Percentiles rank a stretch among this genome's conserved stretches.
Evolutionary conservation across 1,140 invertebrate species (phyloP).

Genomic region (Trichomalopsis sarcophagae): DNA sequence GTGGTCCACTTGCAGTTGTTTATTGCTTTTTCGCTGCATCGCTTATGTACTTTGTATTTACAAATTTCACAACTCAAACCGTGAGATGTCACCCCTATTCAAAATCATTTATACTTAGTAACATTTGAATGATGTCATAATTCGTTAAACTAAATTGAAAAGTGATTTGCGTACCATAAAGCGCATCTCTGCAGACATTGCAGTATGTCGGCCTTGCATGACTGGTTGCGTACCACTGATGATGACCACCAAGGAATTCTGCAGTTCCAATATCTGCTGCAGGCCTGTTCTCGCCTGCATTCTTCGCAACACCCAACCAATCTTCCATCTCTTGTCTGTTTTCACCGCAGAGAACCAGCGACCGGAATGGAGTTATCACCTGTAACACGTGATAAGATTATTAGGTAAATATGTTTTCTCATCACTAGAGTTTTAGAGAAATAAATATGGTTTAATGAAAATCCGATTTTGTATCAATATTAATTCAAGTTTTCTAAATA

Average conservation of each 20-base stretch:
- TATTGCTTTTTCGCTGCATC: conserved; percentile 92
- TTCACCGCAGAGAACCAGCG: conserved; percentile 88
- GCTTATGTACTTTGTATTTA: conserved; percentile 97
- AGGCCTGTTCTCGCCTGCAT: conserved; percentile 81
- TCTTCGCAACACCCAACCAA: conserved; percentile 87
- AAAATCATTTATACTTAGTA: conserved; percentile 11
- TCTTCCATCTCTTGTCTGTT: conserved; percentile 91
- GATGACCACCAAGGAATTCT: conserved; percentile 89
- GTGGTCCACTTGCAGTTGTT: conserved; percentile 99
- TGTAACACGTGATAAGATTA: conserved; percentile 70
- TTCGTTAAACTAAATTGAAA: neutral
- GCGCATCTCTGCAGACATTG: conserved; percentile 94
- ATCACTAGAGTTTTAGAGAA: neutral
- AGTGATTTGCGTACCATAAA: conserved; percentile 78
- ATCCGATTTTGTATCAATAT: too few relatives aligned
- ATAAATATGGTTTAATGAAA: too few relatives aligned
- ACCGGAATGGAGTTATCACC: conserved; percentile 91
- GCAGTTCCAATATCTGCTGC: conserved; percentile 78
- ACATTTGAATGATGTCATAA: neutral
- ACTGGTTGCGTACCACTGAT: conserved; percentile 95
- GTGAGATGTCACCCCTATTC: conserved; percentile 90
- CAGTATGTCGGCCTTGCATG: conserved; percentile 97
- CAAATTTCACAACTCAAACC: conserved; percentile 97
- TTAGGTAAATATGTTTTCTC: neutral
- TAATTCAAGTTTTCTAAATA: too few relatives aligned